Evolutionary conservation across 2,888 invertebrate species (phyloP), one percentile per base, ranked within the genome.

Genomic region (Nebria salina): DNA sequence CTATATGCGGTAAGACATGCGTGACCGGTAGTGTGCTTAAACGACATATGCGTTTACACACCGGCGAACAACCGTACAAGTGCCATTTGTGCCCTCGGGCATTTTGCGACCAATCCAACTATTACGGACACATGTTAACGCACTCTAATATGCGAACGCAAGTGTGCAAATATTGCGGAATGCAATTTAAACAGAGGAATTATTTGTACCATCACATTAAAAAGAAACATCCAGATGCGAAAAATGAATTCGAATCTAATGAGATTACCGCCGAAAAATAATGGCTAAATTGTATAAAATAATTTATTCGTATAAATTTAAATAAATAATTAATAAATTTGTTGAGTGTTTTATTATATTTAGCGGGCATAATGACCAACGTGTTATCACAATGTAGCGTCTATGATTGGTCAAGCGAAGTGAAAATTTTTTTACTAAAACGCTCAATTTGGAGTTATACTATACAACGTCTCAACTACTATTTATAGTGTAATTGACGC

Each of bases 21-120:
- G 68, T 76, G n/a, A 76, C 65, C 20, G 72, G 72, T 9, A 34
- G 11, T 3, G 72, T 73, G 2, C 42, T 81, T 1, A 81, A 72
- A 41, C 65, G 73, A 65, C 81, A 81, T 26, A 81, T 81, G 76
- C 66, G 75, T 11, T 25, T 76, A 4, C 76, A 81, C 65, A 81
- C 81, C 5, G 81, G 81, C 15, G 81, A 81, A 15, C 65, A 76
- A 6, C 76, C 76, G 25, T 76, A 65, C 34, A 76, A 73, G 20
- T 81, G 81, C 43, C 42, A 72, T 25, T 54, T 81, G 6, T 81
- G 81, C 64, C 66, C 72, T 15, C 76, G 76, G 65, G 65, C 76
- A 0, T 81, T 81, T 42, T 64, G 70, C 5, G 75, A 77, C 20
- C 72, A 77, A 20, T 64, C 72, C 1, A 72, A 65, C 3, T 64